These are phyloP conservation scores for Carposina sasakii DNA, from an alignment of 1,140 invertebrate species.

Conservation along the genomic window DNA sequence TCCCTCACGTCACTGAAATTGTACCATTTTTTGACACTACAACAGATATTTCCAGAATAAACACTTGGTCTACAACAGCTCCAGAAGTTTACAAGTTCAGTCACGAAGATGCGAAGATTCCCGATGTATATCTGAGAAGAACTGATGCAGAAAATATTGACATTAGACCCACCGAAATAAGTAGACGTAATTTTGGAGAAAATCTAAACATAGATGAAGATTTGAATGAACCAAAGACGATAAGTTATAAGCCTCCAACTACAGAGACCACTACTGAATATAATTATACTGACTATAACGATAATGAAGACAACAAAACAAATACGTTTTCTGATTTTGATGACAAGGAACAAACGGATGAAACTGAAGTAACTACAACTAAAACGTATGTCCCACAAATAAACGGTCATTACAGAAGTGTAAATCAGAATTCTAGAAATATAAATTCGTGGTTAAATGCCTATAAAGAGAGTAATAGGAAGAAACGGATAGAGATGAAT, in stretches of 20 bases:
- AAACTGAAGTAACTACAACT: constrained; percentile 23
- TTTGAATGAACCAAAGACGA: constrained; percentile 11
- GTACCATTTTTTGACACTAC: constrained; percentile 30
- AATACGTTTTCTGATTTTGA: background rate
- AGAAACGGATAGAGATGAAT: constrained; percentile 34
- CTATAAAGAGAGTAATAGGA: constrained; percentile 46
- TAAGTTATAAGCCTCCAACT: too few species aligned
- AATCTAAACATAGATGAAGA: constrained; percentile 15
- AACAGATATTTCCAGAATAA: constrained; percentile 14
- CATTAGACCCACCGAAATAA: background rate
- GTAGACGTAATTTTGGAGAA: constrained; percentile 16
- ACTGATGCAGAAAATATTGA: constrained; percentile 13
- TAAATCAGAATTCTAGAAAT: constrained; percentile 35
- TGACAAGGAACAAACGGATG: constrained; percentile 16
- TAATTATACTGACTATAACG: constrained; percentile 23
- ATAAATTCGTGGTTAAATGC: constrained; percentile 36
- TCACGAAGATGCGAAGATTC: constrained; percentile 55
- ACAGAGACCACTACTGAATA: constrained; percentile 33
- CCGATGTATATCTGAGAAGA: constrained; percentile 42
- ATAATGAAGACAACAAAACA: constrained; percentile 2
- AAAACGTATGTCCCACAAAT: constrained; percentile 50
- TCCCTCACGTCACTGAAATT: constrained; percentile 31
- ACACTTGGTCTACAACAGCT: constrained; percentile 25
- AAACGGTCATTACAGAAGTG: constrained; percentile 55
- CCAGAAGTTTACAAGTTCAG: constrained; percentile 58